Conservation (phyloP, 1,140 invertebrate species). For the Lepidostoma basale region DNA sequence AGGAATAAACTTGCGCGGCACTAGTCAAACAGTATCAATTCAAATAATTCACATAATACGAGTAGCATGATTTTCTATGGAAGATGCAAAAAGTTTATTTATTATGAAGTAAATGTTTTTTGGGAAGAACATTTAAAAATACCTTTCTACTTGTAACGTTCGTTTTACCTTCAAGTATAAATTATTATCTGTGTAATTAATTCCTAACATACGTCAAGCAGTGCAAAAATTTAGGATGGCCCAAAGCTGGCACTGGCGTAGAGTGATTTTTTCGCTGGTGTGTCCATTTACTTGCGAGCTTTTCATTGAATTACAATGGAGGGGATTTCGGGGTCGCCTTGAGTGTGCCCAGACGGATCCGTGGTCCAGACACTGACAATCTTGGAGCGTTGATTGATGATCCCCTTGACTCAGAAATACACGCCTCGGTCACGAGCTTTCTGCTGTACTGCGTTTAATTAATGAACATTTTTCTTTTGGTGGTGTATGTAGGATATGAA, state of each 20-base stretch:
- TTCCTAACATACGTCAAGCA: not conserved
- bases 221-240: not conserved
- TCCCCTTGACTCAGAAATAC: conserved; percentile 22
- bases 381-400: conserved; percentile 30
- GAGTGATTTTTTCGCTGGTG: conserved; percentile 20
- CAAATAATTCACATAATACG: too few species aligned
- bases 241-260: conserved; percentile 14
- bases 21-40: too few species aligned
- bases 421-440: conserved; percentile 1
- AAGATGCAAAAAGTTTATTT: too few species aligned
- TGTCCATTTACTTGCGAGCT: not conserved
- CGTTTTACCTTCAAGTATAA: too few species aligned
- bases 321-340: not conserved
- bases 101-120: too few species aligned
- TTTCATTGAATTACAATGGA: conserved; percentile 25
- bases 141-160: too few species aligned
- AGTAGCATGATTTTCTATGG: too few species aligned
- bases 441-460: not conserved
- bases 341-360: not conserved
- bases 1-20: too few species aligned
- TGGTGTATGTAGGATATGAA: too few species aligned
- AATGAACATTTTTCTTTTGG: not conserved
- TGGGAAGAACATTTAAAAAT: too few species aligned
- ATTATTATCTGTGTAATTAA: not conserved
- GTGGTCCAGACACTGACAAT: not conserved